Evolutionary conservation across 2,888 invertebrate genomes (phyloP).

Genomic region (Eurytoma adleriae): DNA sequence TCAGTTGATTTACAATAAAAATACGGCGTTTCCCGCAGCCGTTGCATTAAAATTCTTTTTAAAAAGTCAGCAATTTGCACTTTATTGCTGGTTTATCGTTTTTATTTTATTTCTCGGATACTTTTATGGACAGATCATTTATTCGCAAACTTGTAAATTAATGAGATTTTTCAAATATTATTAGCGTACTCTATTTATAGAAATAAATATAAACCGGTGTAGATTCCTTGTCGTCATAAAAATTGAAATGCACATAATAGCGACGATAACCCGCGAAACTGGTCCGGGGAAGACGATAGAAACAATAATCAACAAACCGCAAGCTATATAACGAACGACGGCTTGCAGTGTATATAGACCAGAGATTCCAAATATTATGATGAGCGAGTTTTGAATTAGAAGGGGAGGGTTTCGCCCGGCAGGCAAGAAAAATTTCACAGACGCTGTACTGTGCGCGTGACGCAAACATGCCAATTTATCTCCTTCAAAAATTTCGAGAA

Average conservation of each 20-base stretch:
- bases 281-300: constrained; percentile 21
- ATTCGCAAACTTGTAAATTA: no score
- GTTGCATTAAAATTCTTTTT: no score
- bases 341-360: constrained; percentile 29
- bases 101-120: no score
- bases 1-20: no score
- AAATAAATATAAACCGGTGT: no score
- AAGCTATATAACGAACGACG: constrained; percentile 39
- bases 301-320: constrained; percentile 57
- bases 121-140: no score
- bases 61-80: no score
- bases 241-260: constrained; percentile 33
- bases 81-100: no score
- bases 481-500: constrained; percentile 32
- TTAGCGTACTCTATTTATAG: no score
- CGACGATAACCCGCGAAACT: constrained; percentile 32
- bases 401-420: not conserved
- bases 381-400: constrained; percentile 56
- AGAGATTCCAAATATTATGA: constrained; percentile 64
- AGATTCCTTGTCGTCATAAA: constrained; percentile 31
- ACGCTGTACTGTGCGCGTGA: constrained; percentile 42
- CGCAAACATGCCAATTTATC: constrained; percentile 51
- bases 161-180: no score
- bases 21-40: no score
- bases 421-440: constrained; percentile 50